These are phyloP conservation scores for Dendrolimus houi DNA, from an alignment of 2,888 invertebrate genomes.

Conservation along the genomic window DNA sequence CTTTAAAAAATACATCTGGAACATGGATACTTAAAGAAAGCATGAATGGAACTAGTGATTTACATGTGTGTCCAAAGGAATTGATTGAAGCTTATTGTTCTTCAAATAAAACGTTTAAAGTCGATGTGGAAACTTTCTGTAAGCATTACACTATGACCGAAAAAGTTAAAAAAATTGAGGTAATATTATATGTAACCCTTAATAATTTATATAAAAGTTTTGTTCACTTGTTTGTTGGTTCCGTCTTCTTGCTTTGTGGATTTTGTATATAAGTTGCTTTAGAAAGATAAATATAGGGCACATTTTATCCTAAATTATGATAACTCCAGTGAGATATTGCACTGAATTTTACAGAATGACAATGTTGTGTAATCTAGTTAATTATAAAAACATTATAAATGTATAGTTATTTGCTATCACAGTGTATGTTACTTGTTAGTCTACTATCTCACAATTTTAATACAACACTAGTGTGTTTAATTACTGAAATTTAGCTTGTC, in stretches of 20 bases:
- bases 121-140: slow-evolving; percentile 93
- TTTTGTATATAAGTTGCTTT: too few relatives aligned
- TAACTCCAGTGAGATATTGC: too few relatives aligned
- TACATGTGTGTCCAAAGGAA: slow-evolving; percentile 62
- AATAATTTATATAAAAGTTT: neutral
- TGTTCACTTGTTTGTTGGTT: neutral
- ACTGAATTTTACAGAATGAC: too few relatives aligned
- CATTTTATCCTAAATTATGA: too few relatives aligned
- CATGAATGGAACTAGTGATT: slow-evolving; percentile 17
- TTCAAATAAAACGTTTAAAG: slow-evolving; percentile 82
- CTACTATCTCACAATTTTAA: too few relatives aligned
- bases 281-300: too few relatives aligned
- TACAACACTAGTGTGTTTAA: too few relatives aligned
- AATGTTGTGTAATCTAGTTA: too few relatives aligned
- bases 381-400: too few relatives aligned
- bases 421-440: neutral
- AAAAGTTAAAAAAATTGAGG: slow-evolving; percentile 92
- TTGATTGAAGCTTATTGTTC: slow-evolving; percentile 72
- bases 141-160: slow-evolving; percentile 87
- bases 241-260: too few relatives aligned
- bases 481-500: too few relatives aligned
- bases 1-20: slow-evolving; percentile 41
- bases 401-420: too few relatives aligned
- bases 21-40: slow-evolving; percentile 30
- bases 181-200: slow-evolving; percentile 30